Conservation (phyloP, 2,888 invertebrate species). For the Ceraclea dissimilis region DNA sequence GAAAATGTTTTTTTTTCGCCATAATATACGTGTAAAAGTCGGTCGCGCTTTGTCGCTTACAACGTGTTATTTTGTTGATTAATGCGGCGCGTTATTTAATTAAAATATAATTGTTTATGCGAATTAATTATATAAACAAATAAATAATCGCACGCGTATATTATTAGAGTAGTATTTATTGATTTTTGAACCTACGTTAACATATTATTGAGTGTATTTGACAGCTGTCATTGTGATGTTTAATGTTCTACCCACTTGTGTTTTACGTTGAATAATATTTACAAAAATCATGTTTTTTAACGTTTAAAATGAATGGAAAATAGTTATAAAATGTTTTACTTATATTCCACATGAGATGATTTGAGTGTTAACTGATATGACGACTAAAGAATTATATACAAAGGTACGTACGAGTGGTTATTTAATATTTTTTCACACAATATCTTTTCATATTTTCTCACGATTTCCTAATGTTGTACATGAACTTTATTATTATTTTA, state of each 20-base stretch:
- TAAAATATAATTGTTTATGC: not conserved
- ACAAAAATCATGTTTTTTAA: not conserved
- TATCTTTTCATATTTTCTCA: slow-evolving; percentile 7
- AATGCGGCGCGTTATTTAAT: not conserved
- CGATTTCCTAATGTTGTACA: slow-evolving; percentile 9
- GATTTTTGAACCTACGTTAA: slow-evolving; percentile 8
- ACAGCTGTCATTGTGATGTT: slow-evolving; percentile 5
- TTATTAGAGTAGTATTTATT: not conserved
- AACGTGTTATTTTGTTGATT: not conserved
- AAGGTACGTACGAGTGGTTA: slow-evolving; percentile 35
- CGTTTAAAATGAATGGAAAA: not conserved
- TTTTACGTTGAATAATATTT: not conserved
- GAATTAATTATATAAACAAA: not conserved
- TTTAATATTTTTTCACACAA: slow-evolving; percentile 2
- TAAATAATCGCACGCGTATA: not conserved
- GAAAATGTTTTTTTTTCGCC: not conserved
- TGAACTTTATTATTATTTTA: slow-evolving; percentile 2
- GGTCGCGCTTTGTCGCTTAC: not conserved
- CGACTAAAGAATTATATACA: slow-evolving; percentile 47
- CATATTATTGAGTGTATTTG: slow-evolving; percentile 1
- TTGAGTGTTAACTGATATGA: slow-evolving; percentile 32
- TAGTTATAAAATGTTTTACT: not conserved
- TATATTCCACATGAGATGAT: not conserved
- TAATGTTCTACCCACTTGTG: slow-evolving; percentile 4
- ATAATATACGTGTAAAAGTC: not conserved